Conservation (phyloP, 2,113 vertebrate genomes). For the Lepisosteus oculatus region DNA sequence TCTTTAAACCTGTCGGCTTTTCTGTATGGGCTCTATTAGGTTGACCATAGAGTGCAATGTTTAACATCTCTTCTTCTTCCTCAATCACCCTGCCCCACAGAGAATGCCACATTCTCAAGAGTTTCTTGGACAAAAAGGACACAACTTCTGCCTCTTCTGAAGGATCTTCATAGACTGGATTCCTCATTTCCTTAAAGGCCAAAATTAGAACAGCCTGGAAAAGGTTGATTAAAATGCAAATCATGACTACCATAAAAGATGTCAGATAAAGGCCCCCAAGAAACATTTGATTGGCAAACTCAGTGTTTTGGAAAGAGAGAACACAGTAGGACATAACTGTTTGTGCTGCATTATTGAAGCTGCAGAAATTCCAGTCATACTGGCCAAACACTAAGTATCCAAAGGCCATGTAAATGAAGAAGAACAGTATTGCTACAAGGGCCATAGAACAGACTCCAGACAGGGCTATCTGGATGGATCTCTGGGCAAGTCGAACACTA, state of each 20-base stretch:
- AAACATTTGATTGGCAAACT: slow-evolving; percentile 34
- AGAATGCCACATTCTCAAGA: slow-evolving; percentile 9
- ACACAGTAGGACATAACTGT: slow-evolving; percentile 50
- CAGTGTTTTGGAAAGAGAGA: slow-evolving; percentile 39
- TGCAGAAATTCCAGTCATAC: slow-evolving; percentile 51
- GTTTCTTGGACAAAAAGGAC: slow-evolving; percentile 32
- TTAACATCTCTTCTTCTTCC: slow-evolving; percentile 14
- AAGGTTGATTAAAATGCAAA: slow-evolving; percentile 51
- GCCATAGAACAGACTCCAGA: slow-evolving; percentile 46
- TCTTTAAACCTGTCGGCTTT: slow-evolving; percentile 46
- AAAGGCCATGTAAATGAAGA: slow-evolving; percentile 43
- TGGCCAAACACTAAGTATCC: slow-evolving; percentile 62
- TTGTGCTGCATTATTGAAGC: slow-evolving; percentile 39
- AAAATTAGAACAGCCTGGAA: slow-evolving; percentile 52
- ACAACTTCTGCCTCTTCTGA: slow-evolving; percentile 43
- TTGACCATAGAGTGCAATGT: slow-evolving; percentile 30
- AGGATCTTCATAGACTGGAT: slow-evolving; percentile 44
- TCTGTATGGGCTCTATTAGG: slow-evolving; percentile 25
- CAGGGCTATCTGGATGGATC: slow-evolving; percentile 34
- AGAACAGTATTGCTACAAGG: slow-evolving; percentile 33
- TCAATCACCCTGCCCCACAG: background rate
- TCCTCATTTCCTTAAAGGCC: slow-evolving; percentile 43
- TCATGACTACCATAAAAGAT: slow-evolving; percentile 50
- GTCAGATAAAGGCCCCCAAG: slow-evolving; percentile 49
- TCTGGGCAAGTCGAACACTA: slow-evolving; percentile 42